These are phyloP conservation scores for Polydrusus tereticollis DNA, from an alignment of 2,888 invertebrate genomes.

Conservation along the genomic window DNA sequence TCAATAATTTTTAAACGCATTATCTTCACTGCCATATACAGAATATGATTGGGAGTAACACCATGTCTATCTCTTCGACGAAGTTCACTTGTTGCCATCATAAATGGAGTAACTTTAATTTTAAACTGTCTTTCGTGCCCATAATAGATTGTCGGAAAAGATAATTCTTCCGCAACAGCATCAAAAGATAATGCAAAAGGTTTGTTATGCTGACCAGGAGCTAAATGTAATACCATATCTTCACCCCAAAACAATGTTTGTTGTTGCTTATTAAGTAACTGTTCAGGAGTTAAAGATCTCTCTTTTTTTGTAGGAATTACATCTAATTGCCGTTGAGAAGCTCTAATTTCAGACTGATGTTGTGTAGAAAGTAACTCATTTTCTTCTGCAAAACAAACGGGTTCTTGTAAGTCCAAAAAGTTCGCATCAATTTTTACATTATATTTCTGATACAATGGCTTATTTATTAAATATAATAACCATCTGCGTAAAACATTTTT, in stretches of 20 bases:
- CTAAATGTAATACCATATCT: constrained; percentile 6
- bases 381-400: constrained; percentile 5
- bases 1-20: neutral
- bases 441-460: neutral
- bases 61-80: constrained; percentile 23
- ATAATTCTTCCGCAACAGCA: constrained; percentile 14
- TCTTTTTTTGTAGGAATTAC: constrained; percentile 7
- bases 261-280: constrained; percentile 8
- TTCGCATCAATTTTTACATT: neutral
- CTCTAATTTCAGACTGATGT: neutral
- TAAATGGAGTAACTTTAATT: constrained; percentile 24
- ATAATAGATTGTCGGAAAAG: constrained; percentile 13
- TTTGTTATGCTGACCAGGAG: constrained; percentile 2
- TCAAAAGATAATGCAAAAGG: constrained; percentile 11
- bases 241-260: constrained; percentile 21
- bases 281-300: constrained; percentile 6
- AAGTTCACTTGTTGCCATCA: constrained; percentile 35
- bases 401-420: neutral
- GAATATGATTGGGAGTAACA: constrained; percentile 19
- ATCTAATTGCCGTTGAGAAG: too few relatives aligned
- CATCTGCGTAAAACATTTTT: too few relatives aligned
- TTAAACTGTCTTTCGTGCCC: constrained; percentile 26
- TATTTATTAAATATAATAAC: too few relatives aligned
- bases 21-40: neutral
- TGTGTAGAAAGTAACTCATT: neutral